phyloP scores from a whole-genome alignment of 2,888 invertebrate species.

The Xylocampa areola region DNA sequence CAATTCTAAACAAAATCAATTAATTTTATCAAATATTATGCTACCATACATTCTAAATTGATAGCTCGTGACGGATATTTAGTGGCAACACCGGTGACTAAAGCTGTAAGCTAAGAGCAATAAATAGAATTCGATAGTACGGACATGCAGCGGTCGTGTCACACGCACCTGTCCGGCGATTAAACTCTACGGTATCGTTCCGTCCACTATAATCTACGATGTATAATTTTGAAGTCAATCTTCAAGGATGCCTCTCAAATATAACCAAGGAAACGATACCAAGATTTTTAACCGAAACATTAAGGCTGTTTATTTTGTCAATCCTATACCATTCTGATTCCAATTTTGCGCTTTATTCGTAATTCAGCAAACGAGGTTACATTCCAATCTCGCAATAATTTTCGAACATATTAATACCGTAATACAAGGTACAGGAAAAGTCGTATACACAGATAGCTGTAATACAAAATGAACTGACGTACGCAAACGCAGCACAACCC shows the following conservation, averaged over 20 bases:
- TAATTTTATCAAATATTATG: constrained; percentile 10
- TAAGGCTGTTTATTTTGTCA: too few species aligned
- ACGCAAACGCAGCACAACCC: constrained; percentile 58
- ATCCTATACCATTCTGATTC: too few species aligned
- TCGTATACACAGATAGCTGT: constrained; percentile 5
- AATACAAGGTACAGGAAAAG: constrained; percentile 5
- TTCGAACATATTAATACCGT: neutral
- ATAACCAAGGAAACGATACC: neutral
- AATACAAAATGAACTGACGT: constrained; percentile 36
- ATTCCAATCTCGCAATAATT: constrained; percentile 1
- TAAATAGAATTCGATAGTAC: constrained; percentile 74
- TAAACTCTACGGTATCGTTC: constrained; percentile 72
- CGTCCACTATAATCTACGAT: constrained; percentile 69
- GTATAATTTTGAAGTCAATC: constrained; percentile 71
- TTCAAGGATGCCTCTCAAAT: constrained; percentile 56
- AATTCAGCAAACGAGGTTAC: neutral
- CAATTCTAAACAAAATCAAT: constrained; percentile 1
- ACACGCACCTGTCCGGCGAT: constrained; percentile 82
- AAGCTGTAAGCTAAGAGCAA: constrained; percentile 65
- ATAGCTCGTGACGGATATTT: constrained; percentile 36
- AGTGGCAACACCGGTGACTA: constrained; percentile 44
- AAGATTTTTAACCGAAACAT: too few species aligned
- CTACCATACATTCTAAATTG: constrained; percentile 28
- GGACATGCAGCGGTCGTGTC: constrained; percentile 66
- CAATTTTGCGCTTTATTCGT: neutral